Base-by-base conservation (phyloP, 1,140 invertebrate genomes). In the Catajapyx aquilonaris region DNA sequence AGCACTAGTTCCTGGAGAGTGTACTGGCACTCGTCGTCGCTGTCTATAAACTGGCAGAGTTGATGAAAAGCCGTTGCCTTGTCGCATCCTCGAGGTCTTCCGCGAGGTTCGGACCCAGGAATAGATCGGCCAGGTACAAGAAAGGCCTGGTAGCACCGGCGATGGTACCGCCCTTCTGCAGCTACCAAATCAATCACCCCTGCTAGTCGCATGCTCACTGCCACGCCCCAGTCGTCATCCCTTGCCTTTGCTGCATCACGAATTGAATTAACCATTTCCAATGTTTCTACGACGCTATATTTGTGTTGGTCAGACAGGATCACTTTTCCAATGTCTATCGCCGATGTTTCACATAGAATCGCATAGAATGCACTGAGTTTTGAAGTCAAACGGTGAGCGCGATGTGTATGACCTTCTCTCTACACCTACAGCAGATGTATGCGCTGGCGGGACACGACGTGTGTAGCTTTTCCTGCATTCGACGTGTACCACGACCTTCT, bases 91-190 rank as follows among this genome's bases (percentile, higher is more conserved):
- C 13, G 23, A 28, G 7, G 7, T 28, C 23, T 28, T 28, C 7
- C 13, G 7, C 7, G n/a, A n/a, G n/a, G n/a, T n/a, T n/a, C n/a
- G n/a, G n/a, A 9, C 13, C 23, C 23, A 13, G 23, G 23, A 9
- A 9, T 28, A 9, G 23, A 9, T 9, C 7, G 13, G 7, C 23
- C 23, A 28, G 23, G 13, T 9, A 13, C 23, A 28, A 28, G 23
- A 13, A 28, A 28, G 13, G 7, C 7, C 7, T 28, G 23, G 23
- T 34, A 34, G 13, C 13, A 16, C n/a, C 11, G 20, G n/a, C 20
- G 33, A 34, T 34, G 33, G 19, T 34, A 34, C 18, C 33, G 13
- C 5, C 19, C 33, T 19, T 16, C 33, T 19, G 20, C 33, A 34
- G 33, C 33, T 5, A 34, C 33, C 19, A 34, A 11, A 11, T 4